These are phyloP conservation scores for Panurus biarmicus DNA, from an alignment of 2,113 vertebrate species.

Conservation along the genomic window DNA sequence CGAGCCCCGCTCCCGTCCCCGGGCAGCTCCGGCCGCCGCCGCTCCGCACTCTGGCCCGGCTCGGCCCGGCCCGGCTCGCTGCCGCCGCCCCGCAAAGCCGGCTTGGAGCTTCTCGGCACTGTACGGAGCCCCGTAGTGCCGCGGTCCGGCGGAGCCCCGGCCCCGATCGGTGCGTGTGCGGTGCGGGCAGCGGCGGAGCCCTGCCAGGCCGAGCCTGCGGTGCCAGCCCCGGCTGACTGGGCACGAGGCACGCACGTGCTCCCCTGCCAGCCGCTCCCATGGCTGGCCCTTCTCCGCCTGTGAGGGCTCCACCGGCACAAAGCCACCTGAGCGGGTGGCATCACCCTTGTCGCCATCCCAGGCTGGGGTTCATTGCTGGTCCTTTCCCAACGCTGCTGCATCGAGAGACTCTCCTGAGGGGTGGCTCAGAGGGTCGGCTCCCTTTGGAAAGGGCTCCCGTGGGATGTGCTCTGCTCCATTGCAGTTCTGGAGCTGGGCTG, in stretches of 20 bases:
- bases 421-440: neutral
- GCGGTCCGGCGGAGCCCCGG: neutral
- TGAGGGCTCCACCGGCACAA: neutral
- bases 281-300: neutral
- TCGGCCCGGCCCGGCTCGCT: neutral
- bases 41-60: neutral
- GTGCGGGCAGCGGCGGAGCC: neutral
- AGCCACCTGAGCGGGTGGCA: neutral
- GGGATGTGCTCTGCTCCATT: fast-evolving
- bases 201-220: neutral
- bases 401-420: neutral
- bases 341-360: neutral
- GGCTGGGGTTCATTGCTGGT: fast-evolving
- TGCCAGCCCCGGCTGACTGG: neutral
- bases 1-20: neutral
- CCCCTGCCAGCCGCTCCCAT: neutral
- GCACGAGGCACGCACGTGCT: neutral
- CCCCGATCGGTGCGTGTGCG: no score
- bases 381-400: neutral
- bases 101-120: neutral
- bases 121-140: neutral
- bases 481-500: neutral
- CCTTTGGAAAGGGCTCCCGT: neutral
- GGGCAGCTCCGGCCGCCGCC: neutral
- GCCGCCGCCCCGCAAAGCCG: neutral